Conservation (phyloP, 1,140 invertebrate genomes). For the Apolygus lucorum region DNA sequence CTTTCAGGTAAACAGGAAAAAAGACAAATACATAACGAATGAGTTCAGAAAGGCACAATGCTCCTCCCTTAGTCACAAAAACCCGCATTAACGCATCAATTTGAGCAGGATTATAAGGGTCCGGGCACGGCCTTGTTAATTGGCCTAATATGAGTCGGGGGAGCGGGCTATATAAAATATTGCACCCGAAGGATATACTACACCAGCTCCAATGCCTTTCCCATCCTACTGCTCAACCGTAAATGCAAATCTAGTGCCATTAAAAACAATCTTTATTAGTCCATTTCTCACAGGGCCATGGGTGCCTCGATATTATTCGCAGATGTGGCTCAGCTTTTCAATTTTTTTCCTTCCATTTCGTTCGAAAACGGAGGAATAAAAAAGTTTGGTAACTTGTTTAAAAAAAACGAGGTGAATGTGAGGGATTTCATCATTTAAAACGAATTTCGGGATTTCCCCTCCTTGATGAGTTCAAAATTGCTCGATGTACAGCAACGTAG, state of each 20-base stretch:
- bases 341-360: too few species aligned
- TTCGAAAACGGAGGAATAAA: too few species aligned
- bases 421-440: too few species aligned
- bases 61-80: neutral
- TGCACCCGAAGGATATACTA: conserved; percentile 13
- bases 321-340: neutral
- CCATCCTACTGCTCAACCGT: neutral
- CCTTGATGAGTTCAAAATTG: too few species aligned
- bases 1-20: too few species aligned
- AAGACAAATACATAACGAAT: too few species aligned
- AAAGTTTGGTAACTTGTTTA: too few species aligned
- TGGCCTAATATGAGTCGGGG: conserved; percentile 18
- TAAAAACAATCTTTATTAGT: conserved; percentile 19
- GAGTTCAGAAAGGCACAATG: too few species aligned
- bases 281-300: neutral
- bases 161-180: conserved; percentile 6
- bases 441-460: too few species aligned
- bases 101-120: conserved; percentile 16
- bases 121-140: conserved; percentile 7
- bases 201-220: neutral
- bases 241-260: conserved; percentile 10
- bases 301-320: conserved; percentile 1
- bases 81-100: conserved; percentile 15
- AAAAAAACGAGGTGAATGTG: too few species aligned
- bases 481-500: too few species aligned